phyloP scores from a whole-genome alignment of 2,888 invertebrate genomes.

The Ornithoptera alexandrae region DNA sequence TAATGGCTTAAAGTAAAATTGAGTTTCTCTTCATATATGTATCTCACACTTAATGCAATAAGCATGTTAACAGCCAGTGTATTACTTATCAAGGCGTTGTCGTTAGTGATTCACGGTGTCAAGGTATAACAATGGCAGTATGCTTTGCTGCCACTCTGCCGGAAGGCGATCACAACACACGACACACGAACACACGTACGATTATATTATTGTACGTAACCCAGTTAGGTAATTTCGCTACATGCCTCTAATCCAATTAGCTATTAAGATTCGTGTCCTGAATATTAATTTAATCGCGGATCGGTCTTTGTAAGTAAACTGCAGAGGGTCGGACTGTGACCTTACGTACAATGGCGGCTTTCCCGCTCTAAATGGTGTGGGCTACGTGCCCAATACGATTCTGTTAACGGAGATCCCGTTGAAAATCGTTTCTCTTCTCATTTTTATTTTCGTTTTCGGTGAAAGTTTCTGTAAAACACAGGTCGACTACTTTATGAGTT shows the following conservation, averaged over 20 bases:
- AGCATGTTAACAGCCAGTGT: constrained; percentile 31
- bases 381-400: constrained; percentile 29
- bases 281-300: constrained; percentile 73
- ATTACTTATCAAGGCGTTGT: constrained; percentile 54
- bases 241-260: constrained; percentile 79
- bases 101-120: constrained; percentile 66
- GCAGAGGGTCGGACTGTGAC: constrained; percentile 48
- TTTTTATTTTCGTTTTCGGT: constrained; percentile 7
- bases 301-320: constrained; percentile 61
- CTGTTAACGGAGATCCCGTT: constrained; percentile 18
- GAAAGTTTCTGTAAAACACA: constrained; percentile 23
- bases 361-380: constrained; percentile 21
- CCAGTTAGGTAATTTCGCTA: constrained; percentile 76
- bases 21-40: too few species aligned
- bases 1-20: too few species aligned
- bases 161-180: constrained; percentile 35
- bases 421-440: constrained; percentile 14
- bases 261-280: constrained; percentile 78
- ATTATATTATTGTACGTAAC: constrained; percentile 68
- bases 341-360: constrained; percentile 54
- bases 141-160: constrained; percentile 41
- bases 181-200: constrained; percentile 51
- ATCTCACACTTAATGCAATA: constrained; percentile 16
- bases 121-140: constrained; percentile 42
- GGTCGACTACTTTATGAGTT: constrained; percentile 23